A percentile compares a stretch with the other conserved stretches of the same genome.
Evolutionary conservation across 2,888 invertebrate species (phyloP).

Genomic region (Nemurella pictetii): DNA sequence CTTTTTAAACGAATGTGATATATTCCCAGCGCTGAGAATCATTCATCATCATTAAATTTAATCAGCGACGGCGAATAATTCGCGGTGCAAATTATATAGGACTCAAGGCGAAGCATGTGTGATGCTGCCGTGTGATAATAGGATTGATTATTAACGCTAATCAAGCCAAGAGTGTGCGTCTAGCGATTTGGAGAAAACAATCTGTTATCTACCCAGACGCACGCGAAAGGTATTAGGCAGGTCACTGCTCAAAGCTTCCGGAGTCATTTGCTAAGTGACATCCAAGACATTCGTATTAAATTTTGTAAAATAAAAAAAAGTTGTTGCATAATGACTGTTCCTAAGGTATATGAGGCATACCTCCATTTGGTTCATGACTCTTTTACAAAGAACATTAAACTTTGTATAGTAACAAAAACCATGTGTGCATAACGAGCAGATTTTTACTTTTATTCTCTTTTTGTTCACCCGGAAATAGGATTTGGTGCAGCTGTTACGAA

Average conservation of each 20-base stretch:
- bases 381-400: neutral
- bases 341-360: neutral
- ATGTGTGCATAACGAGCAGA: neutral
- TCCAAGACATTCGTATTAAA: neutral
- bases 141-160: neutral
- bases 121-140: neutral
- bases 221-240: too few relatives aligned
- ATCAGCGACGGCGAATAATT: neutral
- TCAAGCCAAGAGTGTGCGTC: neutral
- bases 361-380: neutral
- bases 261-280: neutral
- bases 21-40: neutral
- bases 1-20: too few relatives aligned
- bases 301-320: neutral
- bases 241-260: neutral
- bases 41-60: neutral
- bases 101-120: neutral
- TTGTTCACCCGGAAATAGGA: neutral
- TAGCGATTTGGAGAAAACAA: neutral
- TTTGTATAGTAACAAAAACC: neutral
- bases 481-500: neutral
- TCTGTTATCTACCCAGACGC: neutral
- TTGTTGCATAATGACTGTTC: neutral
- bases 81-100: neutral
- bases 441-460: neutral